These are phyloP conservation scores for Lateolabrax maculatus DNA, from an alignment of 2,797 vertebrate genomes.

Conservation along the genomic window DNA sequence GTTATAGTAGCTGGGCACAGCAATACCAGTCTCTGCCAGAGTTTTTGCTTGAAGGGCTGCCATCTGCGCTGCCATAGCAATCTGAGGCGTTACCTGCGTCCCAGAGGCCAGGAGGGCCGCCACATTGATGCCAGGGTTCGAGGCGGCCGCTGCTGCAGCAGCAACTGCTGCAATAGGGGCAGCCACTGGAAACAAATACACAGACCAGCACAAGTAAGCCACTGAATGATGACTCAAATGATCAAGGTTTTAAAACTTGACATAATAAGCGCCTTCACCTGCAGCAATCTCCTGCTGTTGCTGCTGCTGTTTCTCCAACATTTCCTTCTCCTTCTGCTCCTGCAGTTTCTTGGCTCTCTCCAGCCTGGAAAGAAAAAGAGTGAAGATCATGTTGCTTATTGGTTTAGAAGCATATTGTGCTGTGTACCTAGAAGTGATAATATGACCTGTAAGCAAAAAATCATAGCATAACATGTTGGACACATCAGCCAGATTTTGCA, in stretches of 20 bases:
- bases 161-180: constrained; percentile 80
- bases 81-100: constrained; percentile 98
- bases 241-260: neutral
- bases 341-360: constrained; percentile 98
- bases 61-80: constrained; percentile 99
- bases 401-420: neutral
- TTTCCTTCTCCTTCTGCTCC: constrained; percentile 97
- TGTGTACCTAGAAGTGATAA: constrained; percentile 7
- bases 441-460: neutral
- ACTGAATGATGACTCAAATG: neutral
- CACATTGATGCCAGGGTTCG: constrained; percentile 93
- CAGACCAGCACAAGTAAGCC: neutral
- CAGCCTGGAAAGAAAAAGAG: constrained; percentile 83
- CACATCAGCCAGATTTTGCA: neutral
- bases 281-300: constrained; percentile 91
- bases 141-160: constrained; percentile 82
- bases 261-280: constrained; percentile 79
- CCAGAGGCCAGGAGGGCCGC: constrained; percentile 97
- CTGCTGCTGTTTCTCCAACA: constrained; percentile 96
- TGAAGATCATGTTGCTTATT: neutral
- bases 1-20: constrained; percentile 99
- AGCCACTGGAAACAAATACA: constrained; percentile 59
- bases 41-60: constrained; percentile 97
- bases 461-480: neutral
- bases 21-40: constrained; percentile 97